Evolutionary conservation across 2,888 invertebrate genomes (phyloP), one percentile per base, ranked within the genome.

Genomic region (Apeira syringaria): DNA sequence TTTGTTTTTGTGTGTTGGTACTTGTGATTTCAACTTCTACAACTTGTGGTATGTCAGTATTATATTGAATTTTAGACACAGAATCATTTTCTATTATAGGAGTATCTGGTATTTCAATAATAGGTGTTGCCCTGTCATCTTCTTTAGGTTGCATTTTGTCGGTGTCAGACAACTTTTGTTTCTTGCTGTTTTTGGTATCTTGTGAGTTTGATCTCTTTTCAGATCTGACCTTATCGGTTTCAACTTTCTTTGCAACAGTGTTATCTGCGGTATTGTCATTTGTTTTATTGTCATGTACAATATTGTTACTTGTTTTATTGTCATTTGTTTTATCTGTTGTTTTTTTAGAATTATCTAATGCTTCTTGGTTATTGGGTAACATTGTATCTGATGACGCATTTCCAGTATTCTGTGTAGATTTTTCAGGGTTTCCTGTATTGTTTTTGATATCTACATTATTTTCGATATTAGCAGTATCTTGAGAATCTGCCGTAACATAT

Each of bases 291-390:
- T n/a, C n/a, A n/a, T n/a, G n/a, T n/a, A n/a, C n/a, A n/a, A n/a
- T n/a, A n/a, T n/a, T n/a, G n/a, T 34, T 18, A 43, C 40, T 40
- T 9, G 37, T 34, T 39, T 53, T 53, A 17, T 43, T 37, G 10
- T 54, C 37, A 7, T 33, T 45, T 26, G 37, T 38, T 2, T 51
- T 49, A 25, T 49, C 28, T 7, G 7, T 26, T 33, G 41, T 7
- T 40, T 27, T 41, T 29, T 32, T 42, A 32, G 36, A 47, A 17
- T 45, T 38, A 30, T 63, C 56, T 5, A 82, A 56, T 22, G 59
- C 81, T 65, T 89, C 88, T 56, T 80, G 88, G 53, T 89, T 89
- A 50, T 81, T 84, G 10, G 88, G 88, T 22, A 88, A 63, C 12
- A 72, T 56, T 8, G 78, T 67, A 50, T 86, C 87, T 33, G 68